Conservation (phyloP, 2,113 vertebrate species). For the Eira barbara region DNA sequence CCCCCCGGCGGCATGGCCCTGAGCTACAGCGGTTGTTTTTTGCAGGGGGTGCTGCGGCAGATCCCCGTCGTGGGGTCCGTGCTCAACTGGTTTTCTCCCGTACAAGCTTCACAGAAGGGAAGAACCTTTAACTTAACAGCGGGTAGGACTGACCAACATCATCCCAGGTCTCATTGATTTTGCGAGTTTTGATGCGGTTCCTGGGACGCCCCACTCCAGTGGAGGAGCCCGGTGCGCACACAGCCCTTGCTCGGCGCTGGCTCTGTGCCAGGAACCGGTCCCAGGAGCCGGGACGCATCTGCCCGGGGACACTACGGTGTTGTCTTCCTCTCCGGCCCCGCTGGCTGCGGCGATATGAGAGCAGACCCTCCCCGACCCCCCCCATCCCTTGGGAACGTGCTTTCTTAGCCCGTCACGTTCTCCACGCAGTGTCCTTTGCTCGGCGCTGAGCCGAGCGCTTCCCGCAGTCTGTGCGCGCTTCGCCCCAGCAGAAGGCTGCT, state of each 20-base stretch:
- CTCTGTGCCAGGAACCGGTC: not conserved
- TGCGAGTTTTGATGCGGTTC: not conserved
- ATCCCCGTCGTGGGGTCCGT: slow-evolving; percentile 95
- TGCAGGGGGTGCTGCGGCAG: slow-evolving; percentile 94
- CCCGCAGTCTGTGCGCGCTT: not conserved
- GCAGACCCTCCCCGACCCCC: not conserved
- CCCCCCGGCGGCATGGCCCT: not conserved
- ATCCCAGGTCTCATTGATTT: not conserved
- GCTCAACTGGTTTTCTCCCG: slow-evolving; percentile 97
- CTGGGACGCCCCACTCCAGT: not conserved
- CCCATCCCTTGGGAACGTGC: not conserved
- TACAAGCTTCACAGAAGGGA: slow-evolving; percentile 92
- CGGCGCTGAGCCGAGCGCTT: not conserved
- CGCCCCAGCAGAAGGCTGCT: not conserved
- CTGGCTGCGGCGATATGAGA: not conserved
- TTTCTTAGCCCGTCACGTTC: not conserved
- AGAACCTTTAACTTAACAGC: slow-evolving; percentile 94
- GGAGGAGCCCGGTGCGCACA: accelerated
- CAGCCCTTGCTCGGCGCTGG: not conserved
- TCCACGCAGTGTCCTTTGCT: no score
- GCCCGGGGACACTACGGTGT: not conserved
- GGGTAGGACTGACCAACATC: slow-evolving; percentile 82
- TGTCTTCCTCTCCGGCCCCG: not conserved
- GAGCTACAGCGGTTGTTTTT: not conserved
- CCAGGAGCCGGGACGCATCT: not conserved